phyloP scores from a whole-genome alignment of 2,113 vertebrate species.

The Rhadina sibilatrix region DNA sequence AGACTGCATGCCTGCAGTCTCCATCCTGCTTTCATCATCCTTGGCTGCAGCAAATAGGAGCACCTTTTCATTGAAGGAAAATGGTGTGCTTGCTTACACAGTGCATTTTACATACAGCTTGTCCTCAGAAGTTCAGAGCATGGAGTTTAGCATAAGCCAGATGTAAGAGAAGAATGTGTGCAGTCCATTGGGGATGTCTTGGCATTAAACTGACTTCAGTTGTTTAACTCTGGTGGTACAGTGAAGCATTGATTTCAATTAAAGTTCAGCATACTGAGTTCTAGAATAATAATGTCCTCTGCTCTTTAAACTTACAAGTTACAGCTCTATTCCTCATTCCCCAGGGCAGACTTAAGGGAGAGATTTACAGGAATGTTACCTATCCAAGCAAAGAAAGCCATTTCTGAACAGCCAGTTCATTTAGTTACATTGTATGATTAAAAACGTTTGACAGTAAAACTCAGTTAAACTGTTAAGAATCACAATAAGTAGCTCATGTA shows the following conservation, averaged over 20 bases:
- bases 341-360: neutral
- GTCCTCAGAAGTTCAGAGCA: neutral
- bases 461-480: neutral
- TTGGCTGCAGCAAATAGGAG: neutral
- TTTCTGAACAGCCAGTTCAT: neutral
- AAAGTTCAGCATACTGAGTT: neutral
- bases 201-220: neutral
- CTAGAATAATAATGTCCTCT: neutral
- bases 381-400: neutral
- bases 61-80: conserved; percentile 17
- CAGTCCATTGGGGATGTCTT: neutral
- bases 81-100: neutral
- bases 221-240: neutral
- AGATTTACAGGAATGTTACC: neutral
- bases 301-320: neutral
- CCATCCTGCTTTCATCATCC: neutral
- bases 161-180: neutral
- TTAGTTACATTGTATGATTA: neutral
- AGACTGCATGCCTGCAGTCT: neutral
- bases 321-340: neutral
- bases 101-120: neutral
- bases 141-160: neutral
- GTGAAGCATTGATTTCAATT: neutral
- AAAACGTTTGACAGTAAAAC: neutral
- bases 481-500: neutral